Base-by-base conservation (phyloP, 2,797 vertebrate genomes). In the Myotis planiceps region DNA sequence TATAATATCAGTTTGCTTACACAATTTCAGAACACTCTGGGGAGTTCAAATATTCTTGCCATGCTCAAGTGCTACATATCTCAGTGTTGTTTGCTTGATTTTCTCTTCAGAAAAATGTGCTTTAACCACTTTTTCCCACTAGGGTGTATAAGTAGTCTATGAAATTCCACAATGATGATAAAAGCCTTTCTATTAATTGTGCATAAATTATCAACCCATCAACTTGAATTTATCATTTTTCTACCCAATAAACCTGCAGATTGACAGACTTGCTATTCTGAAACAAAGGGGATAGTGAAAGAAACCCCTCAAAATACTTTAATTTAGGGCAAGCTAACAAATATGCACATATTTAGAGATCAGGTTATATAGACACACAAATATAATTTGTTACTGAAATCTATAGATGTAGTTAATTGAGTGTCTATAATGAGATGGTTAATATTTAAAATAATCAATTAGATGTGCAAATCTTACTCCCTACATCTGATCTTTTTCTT, bases 141-240 rank as follows among this genome's bases (percentile, higher is more conserved):
- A 98, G 98, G 97, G 97, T 98, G 98, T 98, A 98, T 95, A 97
- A 98, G 95, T 88, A 98, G 96, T 95, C 98, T 96, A 37, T 95
- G 92, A 75, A 98, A 98, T 93, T 89, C 51, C 82, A 79, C 23
- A 94, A 49, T 3, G 0, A 9, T 10, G n/a, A 53, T 51, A 6
- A 92, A 80, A 90, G 10, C 25, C 6, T 58, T 95, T 23, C 45
- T 92, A 91, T 97, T 88, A 94, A 88, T 97, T 97, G 88, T 97
- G 91, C 74, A 83, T 97, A 71, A 93, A 96, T 97, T 98, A 97
- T 78, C 74, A 23, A 6, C 75, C 92, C 1, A 96, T 82, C 84
- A 87, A 76, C n/a, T 72, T n/a, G 92, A 97, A 97, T 98, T 91
- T 96, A 96, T 97, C 68, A 82, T 83, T 96, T 93, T 96, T 96